Percentiles rank a stretch among this genome's conserved stretches.
Evolutionary conservation across 2,113 vertebrate species (phyloP).

Genomic region (Lamprotornis superbus): DNA sequence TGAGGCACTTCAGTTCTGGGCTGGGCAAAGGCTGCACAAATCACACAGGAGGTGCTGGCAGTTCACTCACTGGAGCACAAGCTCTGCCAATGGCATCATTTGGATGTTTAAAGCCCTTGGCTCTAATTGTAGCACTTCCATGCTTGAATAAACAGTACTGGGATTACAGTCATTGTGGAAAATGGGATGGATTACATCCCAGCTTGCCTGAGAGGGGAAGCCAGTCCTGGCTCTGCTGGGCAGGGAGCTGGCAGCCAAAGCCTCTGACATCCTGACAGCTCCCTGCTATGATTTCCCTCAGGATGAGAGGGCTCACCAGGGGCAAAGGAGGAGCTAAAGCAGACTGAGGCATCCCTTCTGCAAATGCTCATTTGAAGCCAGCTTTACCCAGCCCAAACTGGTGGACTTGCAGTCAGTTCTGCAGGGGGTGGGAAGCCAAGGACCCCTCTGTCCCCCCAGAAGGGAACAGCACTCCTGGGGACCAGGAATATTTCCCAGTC

Average conservation of each 20-base stretch:
- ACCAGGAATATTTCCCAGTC: background rate
- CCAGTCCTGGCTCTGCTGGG: background rate
- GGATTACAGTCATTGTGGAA: conserved; percentile 18
- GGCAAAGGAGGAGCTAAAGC: background rate
- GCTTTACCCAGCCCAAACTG: background rate
- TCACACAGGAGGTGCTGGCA: conserved; percentile 10
- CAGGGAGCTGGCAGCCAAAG: background rate
- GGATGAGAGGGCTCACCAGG: background rate
- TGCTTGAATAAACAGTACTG: conserved; percentile 34
- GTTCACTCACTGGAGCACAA: background rate
- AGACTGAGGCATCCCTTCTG: background rate
- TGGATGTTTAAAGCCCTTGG: conserved; percentile 35
- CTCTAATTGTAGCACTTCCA: conserved; percentile 11
- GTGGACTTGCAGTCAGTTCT: background rate
- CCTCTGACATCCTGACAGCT: background rate
- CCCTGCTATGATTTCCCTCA: background rate
- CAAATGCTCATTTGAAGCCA: background rate
- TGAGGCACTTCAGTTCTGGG: background rate
- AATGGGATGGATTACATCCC: conserved; percentile 22
- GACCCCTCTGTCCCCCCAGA: background rate
- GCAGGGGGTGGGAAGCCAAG: background rate
- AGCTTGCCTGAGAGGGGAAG: background rate
- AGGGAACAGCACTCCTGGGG: background rate
- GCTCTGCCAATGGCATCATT: conserved; percentile 15
- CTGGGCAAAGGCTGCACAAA: background rate